These are phyloP conservation scores for Eulithis prunata DNA, from an alignment of 2,888 invertebrate genomes.

Conservation along the genomic window DNA sequence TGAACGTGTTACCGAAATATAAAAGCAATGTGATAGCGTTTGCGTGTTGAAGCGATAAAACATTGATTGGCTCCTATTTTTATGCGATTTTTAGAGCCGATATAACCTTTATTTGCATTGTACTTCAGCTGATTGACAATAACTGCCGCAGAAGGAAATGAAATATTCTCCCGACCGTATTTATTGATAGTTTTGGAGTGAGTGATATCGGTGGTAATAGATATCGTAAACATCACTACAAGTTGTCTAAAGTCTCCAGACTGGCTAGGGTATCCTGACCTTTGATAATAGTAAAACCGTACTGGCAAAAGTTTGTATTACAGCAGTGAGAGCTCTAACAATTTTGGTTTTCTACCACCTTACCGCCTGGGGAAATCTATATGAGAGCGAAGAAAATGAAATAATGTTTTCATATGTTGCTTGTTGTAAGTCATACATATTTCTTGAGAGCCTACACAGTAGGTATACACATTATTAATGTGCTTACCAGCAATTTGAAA, in stretches of 20 bases:
- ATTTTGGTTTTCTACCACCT: constrained; percentile 33
- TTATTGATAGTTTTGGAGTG: constrained; percentile 42
- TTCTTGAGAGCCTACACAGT: constrained; percentile 30
- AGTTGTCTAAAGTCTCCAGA: constrained; percentile 40
- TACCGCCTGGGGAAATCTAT: constrained; percentile 55
- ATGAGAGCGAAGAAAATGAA: constrained; percentile 53
- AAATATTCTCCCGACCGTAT: constrained; percentile 28
- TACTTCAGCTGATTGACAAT: constrained; percentile 25
- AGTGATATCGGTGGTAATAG: constrained; percentile 41
- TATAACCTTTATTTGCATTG: constrained; percentile 35
- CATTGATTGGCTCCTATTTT: constrained; percentile 32
- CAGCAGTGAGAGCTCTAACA: constrained; percentile 31
- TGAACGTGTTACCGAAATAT: constrained; percentile 32
- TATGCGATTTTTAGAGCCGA: constrained; percentile 29
- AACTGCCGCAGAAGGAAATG: constrained; percentile 25
- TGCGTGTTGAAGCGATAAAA: constrained; percentile 31
- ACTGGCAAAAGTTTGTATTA: constrained; percentile 6
- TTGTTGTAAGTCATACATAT: constrained; percentile 48
- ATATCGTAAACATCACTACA: constrained; percentile 44
- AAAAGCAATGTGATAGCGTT: constrained; percentile 31
- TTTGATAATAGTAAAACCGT: constrained; percentile 27
- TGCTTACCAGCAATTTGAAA: constrained; percentile 24
- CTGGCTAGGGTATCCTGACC: constrained; percentile 35
- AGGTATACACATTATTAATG: constrained; percentile 24
- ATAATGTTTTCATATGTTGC: constrained; percentile 52